phyloP scores from a whole-genome alignment of 2,113 vertebrate species.

The Nibea albiflora region DNA sequence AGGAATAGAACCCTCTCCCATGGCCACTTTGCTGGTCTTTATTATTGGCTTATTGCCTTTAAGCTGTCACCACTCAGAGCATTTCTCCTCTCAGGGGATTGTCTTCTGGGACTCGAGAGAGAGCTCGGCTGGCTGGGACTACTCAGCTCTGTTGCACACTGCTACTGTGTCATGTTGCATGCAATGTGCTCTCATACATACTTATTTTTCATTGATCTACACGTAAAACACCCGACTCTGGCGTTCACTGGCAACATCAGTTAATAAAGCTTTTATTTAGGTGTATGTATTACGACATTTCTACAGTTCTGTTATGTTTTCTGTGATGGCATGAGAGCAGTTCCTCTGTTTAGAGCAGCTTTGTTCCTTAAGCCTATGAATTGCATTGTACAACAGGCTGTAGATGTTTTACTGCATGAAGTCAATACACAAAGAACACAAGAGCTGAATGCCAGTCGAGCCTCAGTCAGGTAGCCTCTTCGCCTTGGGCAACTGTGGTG shows the following conservation, averaged over 20 bases:
- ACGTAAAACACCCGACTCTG: conserved; percentile 16
- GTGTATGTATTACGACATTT: conserved; percentile 11
- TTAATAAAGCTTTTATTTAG: conserved; percentile 28
- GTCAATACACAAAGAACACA: conserved; percentile 70
- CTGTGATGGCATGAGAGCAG: conserved; percentile 10
- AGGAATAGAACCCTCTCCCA: conserved; percentile 70
- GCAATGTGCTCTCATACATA: conserved; percentile 15
- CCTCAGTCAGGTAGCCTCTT: conserved; percentile 69
- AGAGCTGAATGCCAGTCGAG: conserved; percentile 62
- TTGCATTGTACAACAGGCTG: conserved; percentile 54
- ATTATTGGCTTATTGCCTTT: conserved; percentile 83
- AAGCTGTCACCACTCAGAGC: conserved; percentile 82
- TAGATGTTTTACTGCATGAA: conserved; percentile 73
- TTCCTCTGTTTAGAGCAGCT: conserved; percentile 41
- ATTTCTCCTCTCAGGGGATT: conserved; percentile 76
- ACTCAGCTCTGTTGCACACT: conserved; percentile 67
- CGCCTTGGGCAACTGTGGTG: conserved; percentile 72
- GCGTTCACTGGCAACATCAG: conserved; percentile 2
- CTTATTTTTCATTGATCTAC: conserved; percentile 43
- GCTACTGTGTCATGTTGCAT: conserved; percentile 67
- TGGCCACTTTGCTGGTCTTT: conserved; percentile 78
- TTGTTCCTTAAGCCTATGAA: conserved; percentile 46
- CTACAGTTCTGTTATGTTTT: conserved; percentile 6
- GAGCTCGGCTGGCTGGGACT: conserved; percentile 63
- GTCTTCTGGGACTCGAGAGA: conserved; percentile 71